Percentiles rank a stretch among this genome's conserved stretches.
Conservation (phyloP, 2,113 vertebrate species). For the Gasterosteus aculeatus region DNA sequence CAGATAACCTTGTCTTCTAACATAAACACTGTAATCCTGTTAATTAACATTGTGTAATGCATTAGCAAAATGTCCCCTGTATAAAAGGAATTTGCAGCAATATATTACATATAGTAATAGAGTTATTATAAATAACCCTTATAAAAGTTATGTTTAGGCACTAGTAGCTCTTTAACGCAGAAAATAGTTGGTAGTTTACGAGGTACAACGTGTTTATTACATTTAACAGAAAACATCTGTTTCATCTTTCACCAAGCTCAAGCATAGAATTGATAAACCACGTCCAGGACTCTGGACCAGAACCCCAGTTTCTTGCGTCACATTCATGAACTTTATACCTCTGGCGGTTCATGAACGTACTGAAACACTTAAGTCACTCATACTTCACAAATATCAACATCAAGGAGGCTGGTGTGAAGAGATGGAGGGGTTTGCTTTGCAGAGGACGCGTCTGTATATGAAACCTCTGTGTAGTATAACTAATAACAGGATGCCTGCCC, state of each 20-base stretch:
- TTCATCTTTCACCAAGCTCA: background rate
- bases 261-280: background rate
- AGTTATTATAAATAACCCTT: background rate
- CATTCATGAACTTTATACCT: background rate
- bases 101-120: background rate
- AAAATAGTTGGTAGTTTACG: background rate
- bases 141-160: background rate
- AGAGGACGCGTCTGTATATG: conserved; percentile 4
- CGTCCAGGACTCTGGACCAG: background rate
- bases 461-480: conserved; percentile 38
- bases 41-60: background rate
- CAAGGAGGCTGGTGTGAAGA: background rate
- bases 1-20: background rate
- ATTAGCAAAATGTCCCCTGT: background rate
- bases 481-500: conserved; percentile 41
- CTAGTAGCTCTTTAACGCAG: background rate
- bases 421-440: conserved; percentile 37
- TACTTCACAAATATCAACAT: background rate
- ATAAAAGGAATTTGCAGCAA: background rate
- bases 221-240: background rate
- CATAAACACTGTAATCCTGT: background rate
- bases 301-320: background rate
- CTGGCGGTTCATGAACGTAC: background rate
- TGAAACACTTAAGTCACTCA: background rate
- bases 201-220: background rate